A percentile compares a stretch with the other conserved stretches of the same genome.
Evolutionary conservation across 1,140 invertebrate genomes (phyloP).

Genomic region (Panagrolaimus sp.): DNA sequence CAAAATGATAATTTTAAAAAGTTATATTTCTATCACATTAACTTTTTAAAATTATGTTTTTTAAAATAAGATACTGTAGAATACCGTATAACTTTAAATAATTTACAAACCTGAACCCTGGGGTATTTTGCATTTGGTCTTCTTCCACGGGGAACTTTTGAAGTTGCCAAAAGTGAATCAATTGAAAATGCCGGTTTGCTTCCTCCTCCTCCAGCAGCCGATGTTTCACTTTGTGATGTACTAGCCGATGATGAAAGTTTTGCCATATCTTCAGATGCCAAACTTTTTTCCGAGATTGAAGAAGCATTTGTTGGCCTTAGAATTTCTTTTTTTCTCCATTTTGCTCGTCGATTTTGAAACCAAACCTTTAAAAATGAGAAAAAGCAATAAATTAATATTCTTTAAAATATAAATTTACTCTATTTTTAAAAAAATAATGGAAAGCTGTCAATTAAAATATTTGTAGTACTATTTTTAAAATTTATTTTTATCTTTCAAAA

Average conservation of each 20-base stretch:
- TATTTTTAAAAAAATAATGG: no score
- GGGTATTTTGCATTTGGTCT: slow-evolving; percentile 63
- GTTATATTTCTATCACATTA: no score
- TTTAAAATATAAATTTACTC: no score
- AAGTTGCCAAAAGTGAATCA: slow-evolving; percentile 9
- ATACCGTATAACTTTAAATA: no score
- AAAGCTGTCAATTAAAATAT: no score
- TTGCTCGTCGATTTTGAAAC: slow-evolving; percentile 96
- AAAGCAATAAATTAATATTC: no score
- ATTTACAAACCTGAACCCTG: slow-evolving; percentile 54
- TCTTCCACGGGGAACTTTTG: slow-evolving; percentile 61
- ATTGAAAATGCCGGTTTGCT: background rate
- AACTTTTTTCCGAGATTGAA: background rate
- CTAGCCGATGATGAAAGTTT: background rate
- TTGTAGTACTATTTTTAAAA: no score
- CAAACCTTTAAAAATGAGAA: slow-evolving; percentile 68
- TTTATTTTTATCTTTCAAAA: no score
- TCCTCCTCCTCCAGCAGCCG: background rate
- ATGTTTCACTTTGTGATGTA: background rate
- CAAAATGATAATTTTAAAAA: background rate
- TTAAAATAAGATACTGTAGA: no score
- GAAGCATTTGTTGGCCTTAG: no score
- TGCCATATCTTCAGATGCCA: background rate
- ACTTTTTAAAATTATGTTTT: no score
- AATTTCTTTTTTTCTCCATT: slow-evolving; percentile 69